Base-by-base conservation (phyloP, 1,140 invertebrate genomes). In the Brachionus koreanus region DNA sequence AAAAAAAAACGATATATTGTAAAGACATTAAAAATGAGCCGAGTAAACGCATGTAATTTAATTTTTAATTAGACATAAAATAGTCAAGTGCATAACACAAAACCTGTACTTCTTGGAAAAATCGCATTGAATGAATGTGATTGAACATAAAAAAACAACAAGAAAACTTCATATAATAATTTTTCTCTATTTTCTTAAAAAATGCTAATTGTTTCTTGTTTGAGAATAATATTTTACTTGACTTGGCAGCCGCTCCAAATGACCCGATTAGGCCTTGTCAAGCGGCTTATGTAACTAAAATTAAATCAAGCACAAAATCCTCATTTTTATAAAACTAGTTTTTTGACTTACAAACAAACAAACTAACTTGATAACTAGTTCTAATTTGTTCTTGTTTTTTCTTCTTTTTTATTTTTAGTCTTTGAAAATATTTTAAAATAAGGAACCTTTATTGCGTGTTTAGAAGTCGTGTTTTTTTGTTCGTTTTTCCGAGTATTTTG, bases 291-390 rank as follows among this genome's bases (percentile, higher is more conserved):
- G 2, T 69, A 37, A 37, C 65, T 69, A 69, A 69, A 69, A 42
- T 69, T 69, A 69, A 69, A 19, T 39, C 65, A 42, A 69, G 65
- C 65, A 69, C 42, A 69, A 57, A 69, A 67, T 37, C 25, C 63
- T 35, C 63, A 12, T 63, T 5, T 13, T 5, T 16, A 69, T 9
- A 69, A 39, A 69, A 69, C 65, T 69, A 69, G 65, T 69, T 69
- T 0, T 69, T 69, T 69, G 65, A 35, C 65, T 69, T n/a, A 65
- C 37, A 39, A 69, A 37, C 65, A 69, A 69, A 69, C 65, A 69
- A 69, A 69, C 65, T 12, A 69, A 69, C 65, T 69, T 39, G 65
- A 69, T 69, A 69, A 42, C 65, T 69, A 69, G 65, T 42, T 69
- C 37, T 39, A 6, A 12, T 39, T 35, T 37, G 33, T 69, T 69